A percentile compares a stretch with the other conserved stretches of the same genome.
These are phyloP conservation scores for Halocynthia aurantium DNA, from an alignment of 23 tunicate species.

Conservation along the genomic window DNA sequence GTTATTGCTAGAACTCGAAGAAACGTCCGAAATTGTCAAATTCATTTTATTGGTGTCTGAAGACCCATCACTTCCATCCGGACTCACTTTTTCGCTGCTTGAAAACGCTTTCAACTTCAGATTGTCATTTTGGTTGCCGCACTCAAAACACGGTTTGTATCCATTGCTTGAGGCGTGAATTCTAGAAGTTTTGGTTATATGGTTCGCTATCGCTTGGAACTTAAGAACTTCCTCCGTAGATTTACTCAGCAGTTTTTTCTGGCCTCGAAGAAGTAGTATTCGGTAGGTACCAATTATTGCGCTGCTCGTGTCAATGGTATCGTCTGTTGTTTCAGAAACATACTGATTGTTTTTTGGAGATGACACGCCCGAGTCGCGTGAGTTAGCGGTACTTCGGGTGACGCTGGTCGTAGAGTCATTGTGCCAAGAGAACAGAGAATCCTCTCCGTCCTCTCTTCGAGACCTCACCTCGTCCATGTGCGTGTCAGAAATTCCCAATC, in stretches of 20 bases:
- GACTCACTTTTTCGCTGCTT: background rate
- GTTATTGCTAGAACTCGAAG: background rate
- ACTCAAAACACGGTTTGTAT: background rate
- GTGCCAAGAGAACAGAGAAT: conserved; percentile 46
- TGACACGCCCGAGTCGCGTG: background rate
- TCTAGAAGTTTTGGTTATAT: background rate
- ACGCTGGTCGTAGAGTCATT: background rate
- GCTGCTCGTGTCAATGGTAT: conserved; percentile 15
- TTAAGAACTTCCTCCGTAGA: conserved; percentile 46
- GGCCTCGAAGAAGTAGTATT: conserved; percentile 58
- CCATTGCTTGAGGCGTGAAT: too few relatives aligned
- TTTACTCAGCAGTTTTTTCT: conserved; percentile 24
- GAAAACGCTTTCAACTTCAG: background rate
- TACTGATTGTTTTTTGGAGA: conserved; percentile 23
- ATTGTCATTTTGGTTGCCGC: background rate
- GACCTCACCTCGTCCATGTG: conserved; percentile 23
- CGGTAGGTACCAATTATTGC: conserved; percentile 85
- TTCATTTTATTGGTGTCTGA: background rate
- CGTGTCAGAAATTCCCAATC: conserved; percentile 38
- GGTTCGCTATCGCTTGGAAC: conserved; percentile 27
- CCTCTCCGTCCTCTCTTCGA: background rate
- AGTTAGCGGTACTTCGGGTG: too few relatives aligned
- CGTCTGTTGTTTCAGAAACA: conserved; percentile 9
- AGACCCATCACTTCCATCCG: too few relatives aligned
- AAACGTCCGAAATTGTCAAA: background rate